These are phyloP conservation scores for Scalopus aquaticus DNA, from an alignment of 2,113 vertebrate genomes.

Conservation along the genomic window DNA sequence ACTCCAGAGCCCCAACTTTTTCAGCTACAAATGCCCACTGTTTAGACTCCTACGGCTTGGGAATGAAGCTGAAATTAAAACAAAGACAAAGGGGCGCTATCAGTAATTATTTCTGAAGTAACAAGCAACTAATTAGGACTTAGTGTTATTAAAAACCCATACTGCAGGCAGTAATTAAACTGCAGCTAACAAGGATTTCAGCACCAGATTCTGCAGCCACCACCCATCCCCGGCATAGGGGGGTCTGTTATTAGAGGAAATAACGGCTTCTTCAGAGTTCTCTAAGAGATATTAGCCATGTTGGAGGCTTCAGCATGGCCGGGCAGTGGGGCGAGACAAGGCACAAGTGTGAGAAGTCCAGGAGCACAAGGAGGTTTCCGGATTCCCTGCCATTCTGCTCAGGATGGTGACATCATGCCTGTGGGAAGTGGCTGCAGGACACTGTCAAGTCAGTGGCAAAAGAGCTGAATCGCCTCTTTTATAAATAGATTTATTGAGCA, in stretches of 20 bases:
- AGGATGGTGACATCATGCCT: background rate
- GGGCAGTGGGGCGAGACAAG: background rate
- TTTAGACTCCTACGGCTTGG: conserved; percentile 26
- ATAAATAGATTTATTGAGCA: background rate
- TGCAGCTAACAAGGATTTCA: background rate
- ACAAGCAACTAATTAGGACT: conserved; percentile 72
- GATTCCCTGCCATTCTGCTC: background rate
- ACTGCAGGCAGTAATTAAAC: conserved; percentile 64
- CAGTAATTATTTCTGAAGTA: conserved; percentile 74
- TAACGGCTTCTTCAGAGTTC: background rate
- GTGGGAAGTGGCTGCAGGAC: background rate
- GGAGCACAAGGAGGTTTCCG: background rate
- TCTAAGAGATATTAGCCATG: background rate
- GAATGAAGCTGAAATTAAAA: conserved; percentile 48
- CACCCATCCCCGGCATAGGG: background rate
- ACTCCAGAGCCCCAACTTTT: background rate
- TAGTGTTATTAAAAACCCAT: conserved; percentile 70
- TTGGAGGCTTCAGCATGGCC: conserved; percentile 16
- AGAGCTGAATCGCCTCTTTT: background rate
- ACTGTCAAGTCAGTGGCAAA: background rate
- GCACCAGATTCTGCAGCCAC: background rate
- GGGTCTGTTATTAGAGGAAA: conserved; percentile 10
- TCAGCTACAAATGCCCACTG: background rate
- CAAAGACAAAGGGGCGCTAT: conserved; percentile 50
- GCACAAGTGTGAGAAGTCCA: background rate